Base-by-base conservation (phyloP, 2,113 vertebrate genomes). In the Edolisoma coerulescens region DNA sequence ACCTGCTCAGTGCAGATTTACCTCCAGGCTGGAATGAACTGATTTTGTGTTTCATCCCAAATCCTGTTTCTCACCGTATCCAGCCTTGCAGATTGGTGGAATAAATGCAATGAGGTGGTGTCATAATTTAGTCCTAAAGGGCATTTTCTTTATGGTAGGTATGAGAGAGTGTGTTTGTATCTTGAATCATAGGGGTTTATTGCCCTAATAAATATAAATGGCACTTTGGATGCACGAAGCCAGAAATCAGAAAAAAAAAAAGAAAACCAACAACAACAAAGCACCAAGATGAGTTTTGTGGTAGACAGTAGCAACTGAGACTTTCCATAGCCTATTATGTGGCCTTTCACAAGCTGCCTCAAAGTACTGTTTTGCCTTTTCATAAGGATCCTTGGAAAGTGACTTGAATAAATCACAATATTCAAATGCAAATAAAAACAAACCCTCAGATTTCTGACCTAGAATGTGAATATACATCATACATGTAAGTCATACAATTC, bases 1-100 rank as follows among this genome's bases (percentile, higher is more conserved):
- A 23, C 6, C 4, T 5, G 6, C 3, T 56, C 2, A 0, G 5
- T 61, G 24, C 10, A 52, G 27, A 64, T 52, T 59, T 70, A 23
- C 20, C 19, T 49, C 44, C 45, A 61, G 44, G 37, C 8, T 95
- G 60, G 5, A 91, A 41, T 7, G 6, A 74, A 54, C 3, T 2
- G 2, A 33, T 50, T 61, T 50, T 67, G 27, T 52, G 1, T 67
- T 63, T 73, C 32, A 41, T 26, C 16, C 8, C 24, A 59, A 79
- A 64, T 61, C 32, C 23, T 45, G 3, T 81, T 89, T 84, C 19
- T 30, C 10, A n/a, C 2, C 3, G 0, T 52, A 21, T 30, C 32
- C 37, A 41, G 16, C 33, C 76, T 79, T 75, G 52, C 2, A 70
- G 13, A 23, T 4, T 56, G 10, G 3, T 30, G 7, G 6, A 69